Conservation (phyloP, 2,113 vertebrate genomes). For the Sylvietta virens region DNA sequence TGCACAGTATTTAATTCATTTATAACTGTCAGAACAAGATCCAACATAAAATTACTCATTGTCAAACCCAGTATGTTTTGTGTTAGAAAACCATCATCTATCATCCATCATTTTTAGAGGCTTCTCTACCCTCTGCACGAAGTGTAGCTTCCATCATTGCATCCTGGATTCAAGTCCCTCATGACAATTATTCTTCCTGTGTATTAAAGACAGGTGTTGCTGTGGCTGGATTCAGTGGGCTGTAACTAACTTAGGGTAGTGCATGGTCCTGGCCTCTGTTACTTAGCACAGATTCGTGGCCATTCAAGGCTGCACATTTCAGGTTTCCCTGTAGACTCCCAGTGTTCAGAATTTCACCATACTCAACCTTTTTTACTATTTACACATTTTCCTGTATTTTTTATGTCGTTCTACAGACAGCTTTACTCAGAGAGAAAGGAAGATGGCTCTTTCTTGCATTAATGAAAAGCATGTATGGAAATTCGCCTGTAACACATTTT, state of each 20-base stretch:
- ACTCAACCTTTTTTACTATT: neutral
- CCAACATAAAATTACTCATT: conserved; percentile 41
- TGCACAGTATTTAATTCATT: neutral
- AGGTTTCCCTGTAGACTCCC: neutral
- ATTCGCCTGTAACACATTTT: neutral
- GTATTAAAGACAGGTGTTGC: conserved; percentile 61
- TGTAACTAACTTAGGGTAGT: neutral
- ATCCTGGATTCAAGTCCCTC: conserved; percentile 15
- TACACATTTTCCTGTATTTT: neutral
- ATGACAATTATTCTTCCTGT: conserved; percentile 36
- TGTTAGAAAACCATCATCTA: conserved; percentile 39
- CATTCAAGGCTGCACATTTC: neutral
- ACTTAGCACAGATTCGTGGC: neutral
- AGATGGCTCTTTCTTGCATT: neutral
- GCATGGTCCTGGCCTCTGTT: neutral
- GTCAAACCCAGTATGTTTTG: conserved; percentile 50
- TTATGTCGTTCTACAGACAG: neutral
- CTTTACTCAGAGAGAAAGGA: neutral
- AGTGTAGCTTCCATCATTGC: conserved; percentile 36
- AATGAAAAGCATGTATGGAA: neutral
- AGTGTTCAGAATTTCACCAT: neutral
- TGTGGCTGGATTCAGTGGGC: conserved; percentile 15
- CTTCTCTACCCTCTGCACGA: conserved; percentile 3
- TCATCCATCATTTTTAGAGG: conserved; percentile 55
- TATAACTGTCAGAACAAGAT: conserved; percentile 12